A percentile compares a stretch with the other conserved stretches of the same genome.
Conservation (phyloP, 2,113 vertebrate species). For the Sylvicapra grimmia region DNA sequence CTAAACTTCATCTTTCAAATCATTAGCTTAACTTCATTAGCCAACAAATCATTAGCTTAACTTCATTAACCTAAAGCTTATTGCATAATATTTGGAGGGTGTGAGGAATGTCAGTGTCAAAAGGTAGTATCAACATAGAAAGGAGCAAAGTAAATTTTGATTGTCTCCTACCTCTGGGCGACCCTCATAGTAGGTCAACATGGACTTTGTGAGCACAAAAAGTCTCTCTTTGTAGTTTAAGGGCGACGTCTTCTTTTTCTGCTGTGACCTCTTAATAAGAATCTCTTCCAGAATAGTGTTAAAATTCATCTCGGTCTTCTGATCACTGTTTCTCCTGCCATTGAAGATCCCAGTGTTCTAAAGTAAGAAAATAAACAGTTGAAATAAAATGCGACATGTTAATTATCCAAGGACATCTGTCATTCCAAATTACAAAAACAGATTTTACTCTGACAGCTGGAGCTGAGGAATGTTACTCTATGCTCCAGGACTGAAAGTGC, state of each 20-base stretch:
- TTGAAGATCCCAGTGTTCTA: constrained; percentile 76
- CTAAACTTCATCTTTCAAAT: not conserved
- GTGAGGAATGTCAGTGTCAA: too few relatives aligned
- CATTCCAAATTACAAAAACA: not conserved
- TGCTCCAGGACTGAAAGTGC: not conserved
- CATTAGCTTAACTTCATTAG: not conserved
- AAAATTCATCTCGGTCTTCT: constrained; percentile 87
- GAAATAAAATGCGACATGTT: not conserved
- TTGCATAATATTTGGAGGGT: not conserved
- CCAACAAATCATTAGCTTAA: not conserved
- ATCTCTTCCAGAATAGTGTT: constrained; percentile 89
- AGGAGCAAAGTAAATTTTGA: not conserved
- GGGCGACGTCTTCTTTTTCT: constrained; percentile 94
- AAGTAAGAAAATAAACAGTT: constrained; percentile 24
- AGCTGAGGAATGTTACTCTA: not conserved
- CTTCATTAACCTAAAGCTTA: not conserved
- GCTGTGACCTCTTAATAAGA: constrained; percentile 94
- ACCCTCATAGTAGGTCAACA: constrained; percentile 91
- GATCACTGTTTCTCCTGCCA: constrained; percentile 79
- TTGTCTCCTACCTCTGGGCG: constrained; percentile 83
- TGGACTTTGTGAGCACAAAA: constrained; percentile 89
- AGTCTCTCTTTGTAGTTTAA: constrained; percentile 95
- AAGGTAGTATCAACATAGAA: not conserved
- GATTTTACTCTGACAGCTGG: not conserved
- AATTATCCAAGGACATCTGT: not conserved